Evolutionary conservation across 2,113 vertebrate genomes (phyloP).

Genomic region (Rhinolophus sinicus): DNA sequence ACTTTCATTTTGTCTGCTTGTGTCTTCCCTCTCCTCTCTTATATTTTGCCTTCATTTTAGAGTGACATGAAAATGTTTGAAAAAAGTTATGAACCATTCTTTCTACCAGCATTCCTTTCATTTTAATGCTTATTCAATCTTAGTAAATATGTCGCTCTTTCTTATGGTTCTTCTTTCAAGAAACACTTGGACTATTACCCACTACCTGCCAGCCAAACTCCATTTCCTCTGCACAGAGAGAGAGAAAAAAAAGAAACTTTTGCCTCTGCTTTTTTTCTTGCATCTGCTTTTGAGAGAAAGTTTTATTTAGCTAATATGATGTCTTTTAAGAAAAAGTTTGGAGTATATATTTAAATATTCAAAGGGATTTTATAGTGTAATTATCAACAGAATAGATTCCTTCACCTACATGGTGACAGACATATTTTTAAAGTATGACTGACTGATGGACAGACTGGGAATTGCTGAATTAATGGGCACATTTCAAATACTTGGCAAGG

Average conservation of each 20-base stretch:
- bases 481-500: conserved; percentile 88
- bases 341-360: conserved; percentile 79
- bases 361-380: conserved; percentile 84
- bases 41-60: conserved; percentile 1
- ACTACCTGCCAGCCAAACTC: background rate
- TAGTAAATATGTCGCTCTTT: background rate
- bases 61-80: background rate
- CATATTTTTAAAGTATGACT: conserved; percentile 91
- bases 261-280: background rate
- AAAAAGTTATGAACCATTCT: background rate
- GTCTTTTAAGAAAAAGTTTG: conserved; percentile 69
- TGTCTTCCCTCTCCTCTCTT: background rate
- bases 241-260: background rate
- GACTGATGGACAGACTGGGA: conserved; percentile 89
- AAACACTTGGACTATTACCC: background rate
- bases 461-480: conserved; percentile 88
- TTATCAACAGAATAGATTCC: conserved; percentile 87
- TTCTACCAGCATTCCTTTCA: background rate
- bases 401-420: conserved; percentile 88
- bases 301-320: conserved; percentile 70
- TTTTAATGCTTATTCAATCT: background rate
- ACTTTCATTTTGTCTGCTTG: background rate
- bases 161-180: background rate
- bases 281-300: conserved; percentile 61
- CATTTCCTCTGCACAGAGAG: background rate